Base-by-base conservation (phyloP, 2,888 invertebrate species). In the Agrenia bidenticulata region DNA sequence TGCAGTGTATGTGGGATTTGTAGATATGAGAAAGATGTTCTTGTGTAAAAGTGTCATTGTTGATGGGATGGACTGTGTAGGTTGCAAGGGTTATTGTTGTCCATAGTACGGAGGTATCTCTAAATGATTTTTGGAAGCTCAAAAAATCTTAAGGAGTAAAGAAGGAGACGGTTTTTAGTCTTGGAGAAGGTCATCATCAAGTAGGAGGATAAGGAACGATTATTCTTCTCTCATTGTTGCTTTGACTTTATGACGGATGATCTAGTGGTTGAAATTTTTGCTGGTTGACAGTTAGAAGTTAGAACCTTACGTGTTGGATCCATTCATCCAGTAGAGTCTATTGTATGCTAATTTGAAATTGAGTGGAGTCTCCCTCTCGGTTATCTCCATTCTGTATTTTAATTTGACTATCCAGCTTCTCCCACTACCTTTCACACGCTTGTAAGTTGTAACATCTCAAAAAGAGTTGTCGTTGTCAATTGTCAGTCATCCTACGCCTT, bases 261-360 rank as follows among this genome's bases (percentile, higher is more conserved):
- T 66, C 50, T 60, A 58, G 55, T 55, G 37, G 59, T 61, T 64
- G 55, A 66, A 66, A 66, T 63, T 69, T 63, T 66, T 66, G 66
- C 64, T 61, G 63, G 54, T 58, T 64, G 63, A 67, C 63, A 63
- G 67, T 19, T 63, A 15, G 39, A 56, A 21, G 9, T 42, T 11
- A 7, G 11, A 7, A 32, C 32, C 32, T 7, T 32, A 32, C 4
- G n/a, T 7, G 32, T 32, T 32, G 32, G 32, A 32, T 32, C 32
- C 11, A 32, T 32, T 32, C 32, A 32, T 32, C 32, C 32, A 32
- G 32, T 32, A 32, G 32, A 21, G 27, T 21, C 70, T 53, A 71
- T 71, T 71, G 71, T 71, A 71, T 71, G 68, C 63, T 71, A 71
- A 71, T 71, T 66, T 68, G 32, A 32, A 4, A 7, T 32, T 32